Evolutionary conservation across 2,113 vertebrate genomes (phyloP).

Genomic region (Ornithorhynchus anatinus): DNA sequence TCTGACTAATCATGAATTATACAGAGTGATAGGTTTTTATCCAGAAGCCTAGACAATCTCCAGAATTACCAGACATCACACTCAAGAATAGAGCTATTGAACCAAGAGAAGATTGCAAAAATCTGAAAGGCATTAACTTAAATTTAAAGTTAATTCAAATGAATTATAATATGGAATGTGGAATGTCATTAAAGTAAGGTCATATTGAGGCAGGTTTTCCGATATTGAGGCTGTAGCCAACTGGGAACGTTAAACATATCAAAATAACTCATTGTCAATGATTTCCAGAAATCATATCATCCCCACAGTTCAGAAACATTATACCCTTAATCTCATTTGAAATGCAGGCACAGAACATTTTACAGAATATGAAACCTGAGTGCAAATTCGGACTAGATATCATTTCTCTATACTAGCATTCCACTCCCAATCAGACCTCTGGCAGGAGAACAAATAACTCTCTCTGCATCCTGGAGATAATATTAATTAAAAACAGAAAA

Average conservation of each 20-base stretch:
- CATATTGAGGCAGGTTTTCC: neutral
- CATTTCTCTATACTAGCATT: constrained; percentile 32
- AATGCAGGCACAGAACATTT: neutral
- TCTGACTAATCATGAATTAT: neutral
- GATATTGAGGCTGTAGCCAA: neutral
- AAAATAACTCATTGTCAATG: constrained; percentile 6
- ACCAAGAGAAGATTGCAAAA: neutral
- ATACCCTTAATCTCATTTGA: neutral
- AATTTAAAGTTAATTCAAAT: neutral
- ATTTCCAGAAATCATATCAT: neutral
- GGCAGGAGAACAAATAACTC: constrained; percentile 47
- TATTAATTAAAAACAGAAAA: constrained; percentile 66
- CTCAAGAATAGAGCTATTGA: neutral
- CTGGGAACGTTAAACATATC: too few species aligned
- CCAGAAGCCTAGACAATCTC: neutral
- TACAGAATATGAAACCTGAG: constrained; percentile 20
- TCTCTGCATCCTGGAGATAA: constrained; percentile 52
- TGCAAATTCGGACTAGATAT: constrained; percentile 31
- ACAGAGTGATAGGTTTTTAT: neutral
- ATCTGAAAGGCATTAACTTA: neutral
- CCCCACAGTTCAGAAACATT: neutral
- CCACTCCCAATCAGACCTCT: constrained; percentile 48
- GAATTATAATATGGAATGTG: neutral
- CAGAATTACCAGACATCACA: neutral
- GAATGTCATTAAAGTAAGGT: neutral